Evolutionary conservation across 2,113 vertebrate genomes (phyloP).

Genomic region (Apodemus sylvaticus): DNA sequence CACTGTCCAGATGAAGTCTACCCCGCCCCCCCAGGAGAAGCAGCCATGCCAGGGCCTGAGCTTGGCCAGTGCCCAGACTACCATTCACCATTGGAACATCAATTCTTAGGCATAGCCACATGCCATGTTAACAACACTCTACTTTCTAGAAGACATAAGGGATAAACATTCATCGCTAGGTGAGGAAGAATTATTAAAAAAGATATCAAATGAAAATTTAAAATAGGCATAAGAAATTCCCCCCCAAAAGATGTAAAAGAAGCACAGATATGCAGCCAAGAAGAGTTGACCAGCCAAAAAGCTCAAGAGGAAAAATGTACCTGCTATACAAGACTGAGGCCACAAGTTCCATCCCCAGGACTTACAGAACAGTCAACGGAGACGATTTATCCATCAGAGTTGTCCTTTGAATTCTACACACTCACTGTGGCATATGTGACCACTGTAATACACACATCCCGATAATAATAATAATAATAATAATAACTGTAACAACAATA

Average conservation of each 20-base stretch:
- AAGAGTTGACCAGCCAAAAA: neutral
- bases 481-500: neutral
- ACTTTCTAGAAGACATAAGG: neutral
- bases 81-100: neutral
- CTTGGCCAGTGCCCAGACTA: neutral
- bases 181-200: neutral
- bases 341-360: neutral
- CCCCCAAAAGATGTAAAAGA: neutral
- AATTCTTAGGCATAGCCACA: neutral
- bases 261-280: neutral
- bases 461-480: neutral
- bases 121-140: neutral
- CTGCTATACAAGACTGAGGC: neutral
- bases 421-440: neutral
- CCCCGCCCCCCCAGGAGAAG: neutral
- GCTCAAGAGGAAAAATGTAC: neutral
- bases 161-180: neutral
- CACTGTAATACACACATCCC: neutral
- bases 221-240: conserved; percentile 25
- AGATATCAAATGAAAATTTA: neutral
- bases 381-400: neutral
- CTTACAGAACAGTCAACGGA: neutral
- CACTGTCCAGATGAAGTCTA: neutral
- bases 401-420: neutral
- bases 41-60: no score